A percentile compares a stretch with the other conserved stretches of the same genome.
phyloP scores from a whole-genome alignment of 2,888 invertebrate species.

The Ectropis crepuscularia region DNA sequence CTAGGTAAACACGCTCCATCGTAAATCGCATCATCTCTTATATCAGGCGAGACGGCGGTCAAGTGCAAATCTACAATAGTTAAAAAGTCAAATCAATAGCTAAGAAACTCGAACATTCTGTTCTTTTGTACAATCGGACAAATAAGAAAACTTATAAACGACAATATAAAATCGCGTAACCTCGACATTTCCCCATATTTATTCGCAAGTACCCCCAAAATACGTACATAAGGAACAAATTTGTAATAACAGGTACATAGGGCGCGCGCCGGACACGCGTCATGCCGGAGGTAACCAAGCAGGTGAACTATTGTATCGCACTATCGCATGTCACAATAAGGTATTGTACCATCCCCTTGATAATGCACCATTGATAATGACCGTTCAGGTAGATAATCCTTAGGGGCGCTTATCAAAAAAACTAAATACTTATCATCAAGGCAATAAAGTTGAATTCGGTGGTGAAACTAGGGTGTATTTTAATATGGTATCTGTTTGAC shows the following conservation, averaged over 20 bases:
- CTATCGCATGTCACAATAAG: constrained; percentile 46
- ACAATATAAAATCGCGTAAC: too few relatives aligned
- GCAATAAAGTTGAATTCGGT: constrained; percentile 37
- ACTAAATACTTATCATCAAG: constrained; percentile 27
- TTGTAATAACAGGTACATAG: constrained; percentile 33
- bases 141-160: too few relatives aligned
- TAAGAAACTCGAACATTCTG: too few relatives aligned
- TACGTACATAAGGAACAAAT: constrained; percentile 27
- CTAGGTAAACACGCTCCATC: too few relatives aligned
- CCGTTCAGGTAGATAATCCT: constrained; percentile 79
- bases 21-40: too few relatives aligned
- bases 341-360: constrained; percentile 47
- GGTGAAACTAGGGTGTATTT: constrained; percentile 47
- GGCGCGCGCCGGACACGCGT: constrained; percentile 62
- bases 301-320: constrained; percentile 58
- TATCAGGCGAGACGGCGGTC: too few relatives aligned
- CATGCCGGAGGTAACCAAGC: constrained; percentile 72
- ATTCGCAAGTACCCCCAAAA: constrained; percentile 1
- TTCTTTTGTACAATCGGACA: too few relatives aligned
- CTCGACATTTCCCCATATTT: too few relatives aligned
- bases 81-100: too few relatives aligned
- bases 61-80: too few relatives aligned
- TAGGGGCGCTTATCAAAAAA: constrained; percentile 66
- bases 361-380: constrained; percentile 58
- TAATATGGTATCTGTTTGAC: constrained; percentile 67